These are phyloP conservation scores for Eubucco bourcierii DNA, from an alignment of 2,113 vertebrate species.

Conservation along the genomic window DNA sequence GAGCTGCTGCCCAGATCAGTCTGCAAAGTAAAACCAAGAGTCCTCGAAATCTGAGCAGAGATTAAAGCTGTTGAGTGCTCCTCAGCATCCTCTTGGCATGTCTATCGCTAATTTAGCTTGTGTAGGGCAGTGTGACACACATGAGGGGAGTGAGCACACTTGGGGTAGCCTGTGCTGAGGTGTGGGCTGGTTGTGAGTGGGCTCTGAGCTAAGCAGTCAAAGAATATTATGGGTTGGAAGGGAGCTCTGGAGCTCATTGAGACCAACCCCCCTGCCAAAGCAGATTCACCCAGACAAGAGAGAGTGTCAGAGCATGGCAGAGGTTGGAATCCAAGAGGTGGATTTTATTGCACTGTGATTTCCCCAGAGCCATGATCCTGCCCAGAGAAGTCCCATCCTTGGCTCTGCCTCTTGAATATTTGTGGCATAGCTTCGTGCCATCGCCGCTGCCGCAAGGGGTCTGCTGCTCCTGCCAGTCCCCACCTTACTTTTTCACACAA, in stretches of 20 bases:
- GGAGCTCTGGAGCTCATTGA: no score
- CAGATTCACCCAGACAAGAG: no score
- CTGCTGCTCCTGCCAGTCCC: neutral
- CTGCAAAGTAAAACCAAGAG: neutral
- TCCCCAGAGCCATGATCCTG: rapidly evolving
- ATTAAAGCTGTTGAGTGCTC: neutral
- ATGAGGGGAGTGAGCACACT: rapidly evolving
- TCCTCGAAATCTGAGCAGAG: neutral
- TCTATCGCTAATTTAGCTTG: rapidly evolving
- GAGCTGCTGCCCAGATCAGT: neutral
- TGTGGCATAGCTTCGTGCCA: neutral
- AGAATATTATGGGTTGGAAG: no score
- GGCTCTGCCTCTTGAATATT: neutral
- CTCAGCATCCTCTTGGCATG: neutral
- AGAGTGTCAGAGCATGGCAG: no score
- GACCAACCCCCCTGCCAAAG: no score
- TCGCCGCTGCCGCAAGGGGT: neutral
- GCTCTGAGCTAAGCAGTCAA: neutral
- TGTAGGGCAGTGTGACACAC: neutral
- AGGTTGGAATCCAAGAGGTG: neutral
- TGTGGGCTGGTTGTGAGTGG: rapidly evolving
- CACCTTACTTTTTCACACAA: conserved; percentile 53
- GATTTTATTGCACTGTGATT: rapidly evolving
- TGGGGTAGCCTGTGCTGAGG: rapidly evolving
- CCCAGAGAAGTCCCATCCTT: neutral